Base-by-base conservation (phyloP, 1,140 invertebrate species). In the Tetragonula clypearis region DNA sequence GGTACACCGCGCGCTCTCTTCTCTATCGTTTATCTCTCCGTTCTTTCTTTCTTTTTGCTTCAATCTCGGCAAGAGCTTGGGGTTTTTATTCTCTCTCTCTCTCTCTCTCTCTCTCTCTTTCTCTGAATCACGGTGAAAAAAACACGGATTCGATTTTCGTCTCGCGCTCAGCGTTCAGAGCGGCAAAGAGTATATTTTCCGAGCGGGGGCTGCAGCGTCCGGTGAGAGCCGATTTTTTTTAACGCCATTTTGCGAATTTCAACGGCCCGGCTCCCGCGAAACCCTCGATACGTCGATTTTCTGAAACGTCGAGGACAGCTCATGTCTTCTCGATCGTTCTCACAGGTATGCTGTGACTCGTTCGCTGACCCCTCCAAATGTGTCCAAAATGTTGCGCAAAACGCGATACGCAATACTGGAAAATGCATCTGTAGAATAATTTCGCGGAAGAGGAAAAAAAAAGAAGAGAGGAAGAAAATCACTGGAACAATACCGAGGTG, bases 321-420 rank as follows among this genome's bases (percentile, higher is more conserved):
- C 26, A 66, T 49, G 80, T 82, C 80, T 82, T 76, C 76, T 82
- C 80, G 80, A 65, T 55, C 80, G 71, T 35, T 35, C 35, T 3
- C 35, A 35, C 35, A 35, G 35, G 35, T 35, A 30, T 30, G 30
- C 5, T 6, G 41, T 41, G 41, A 41, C 0, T 41, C 41, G 41
- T 41, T 41, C 6, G 30, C 30, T 30, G 1, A 30, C 30, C 30
- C 30, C 41, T 41, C 41, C 35, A 35, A 35, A 30, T 30, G 35
- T 35, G 41, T 8, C 8, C 41, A 49, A 49, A 49, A 49, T 8
- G 41, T 49, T 8, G 41, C 41, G 41, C 41, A 8, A 49, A 49
- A 49, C 41, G 41, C 6, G 8, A 49, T 9, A 49, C 6, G 30
- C 41, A 8, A 8, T 49, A 8, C 41, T 49, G 41, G 41, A 49